Conservation (phyloP, 2,888 invertebrate genomes). For the Deilephila elpenor region DNA sequence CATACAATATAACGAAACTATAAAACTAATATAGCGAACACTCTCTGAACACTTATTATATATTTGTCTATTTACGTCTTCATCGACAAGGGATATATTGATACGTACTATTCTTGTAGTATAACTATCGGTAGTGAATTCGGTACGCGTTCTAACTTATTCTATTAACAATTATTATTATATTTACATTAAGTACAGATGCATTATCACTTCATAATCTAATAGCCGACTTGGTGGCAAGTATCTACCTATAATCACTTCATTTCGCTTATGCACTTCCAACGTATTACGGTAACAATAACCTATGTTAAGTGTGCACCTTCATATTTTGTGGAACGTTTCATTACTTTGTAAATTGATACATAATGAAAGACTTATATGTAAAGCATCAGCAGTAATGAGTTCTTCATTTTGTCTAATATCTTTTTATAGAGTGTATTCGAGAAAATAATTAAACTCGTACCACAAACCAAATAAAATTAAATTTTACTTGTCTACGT, state of each 20-base stretch:
- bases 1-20: constrained; percentile 64
- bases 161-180: constrained; percentile 51
- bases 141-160: constrained; percentile 70
- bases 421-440: neutral
- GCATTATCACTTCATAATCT: constrained; percentile 72
- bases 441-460: neutral
- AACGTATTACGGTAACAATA: constrained; percentile 27
- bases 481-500: neutral
- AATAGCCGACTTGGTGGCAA: constrained; percentile 68
- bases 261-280: constrained; percentile 29
- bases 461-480: neutral
- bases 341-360: constrained; percentile 16
- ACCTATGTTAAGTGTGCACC: constrained; percentile 27
- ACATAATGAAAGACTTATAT: constrained; percentile 14
- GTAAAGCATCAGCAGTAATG: neutral
- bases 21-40: constrained; percentile 77
- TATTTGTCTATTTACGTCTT: constrained; percentile 61
- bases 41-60: constrained; percentile 74
- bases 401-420: neutral
- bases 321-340: constrained; percentile 11
- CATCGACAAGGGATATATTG: constrained; percentile 67
- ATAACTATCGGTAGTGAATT: constrained; percentile 79
- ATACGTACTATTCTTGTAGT: constrained; percentile 55
- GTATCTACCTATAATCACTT: constrained; percentile 37
- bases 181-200: constrained; percentile 78